Base-by-base conservation (phyloP, 1,140 invertebrate species). In the Agrypnia vestita region DNA sequence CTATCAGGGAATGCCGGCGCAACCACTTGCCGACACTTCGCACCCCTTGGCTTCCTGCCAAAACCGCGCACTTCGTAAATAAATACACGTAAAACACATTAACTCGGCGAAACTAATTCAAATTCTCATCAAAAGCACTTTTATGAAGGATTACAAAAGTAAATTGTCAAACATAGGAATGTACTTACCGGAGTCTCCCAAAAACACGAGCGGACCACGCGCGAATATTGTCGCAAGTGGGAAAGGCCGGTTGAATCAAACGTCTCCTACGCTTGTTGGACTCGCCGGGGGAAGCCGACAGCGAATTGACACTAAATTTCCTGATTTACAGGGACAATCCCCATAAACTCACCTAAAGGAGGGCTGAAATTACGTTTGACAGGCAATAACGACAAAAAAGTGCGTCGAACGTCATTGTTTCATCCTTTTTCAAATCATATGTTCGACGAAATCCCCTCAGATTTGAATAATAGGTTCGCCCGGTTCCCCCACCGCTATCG, bases 221-320 rank as follows among this genome's bases (percentile, higher is more conserved):
- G 77, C 77, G 77, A 79, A 79, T 79, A 78, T 64, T 79, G 77
- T 79, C 77, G 77, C 77, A 73, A 79, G 71, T 79, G 77, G 77
- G 71, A 73, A 79, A 71, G 43, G 77, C 77, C 77, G 77, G 77
- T 74, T 74, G 77, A 62, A 35, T 61, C 59, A 78, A 71, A 73
- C 53, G 53, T 59, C 55, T 73, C 77, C 77, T 79, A 64, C 77
- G 77, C 77, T 43, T 35, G 51, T 47, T 79, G 55, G 77, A 73
- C 43, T 73, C 17, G 69, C 17, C 77, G 69, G 77, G 77, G 77
- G 69, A 64, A 53, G 67, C 56, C 51, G 69, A 53, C 61, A 7
- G 15, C 17, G 59, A 71, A 77, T 64, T 19, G 35, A 15, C 9
- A 64, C 12, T 17, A 56, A 55, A 74, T 55, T 19, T 56, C 7